Evolutionary conservation across 2,797 vertebrate genomes (phyloP), one percentile per base, ranked within the genome.

Genomic region (Lutjanus campechanus): DNA sequence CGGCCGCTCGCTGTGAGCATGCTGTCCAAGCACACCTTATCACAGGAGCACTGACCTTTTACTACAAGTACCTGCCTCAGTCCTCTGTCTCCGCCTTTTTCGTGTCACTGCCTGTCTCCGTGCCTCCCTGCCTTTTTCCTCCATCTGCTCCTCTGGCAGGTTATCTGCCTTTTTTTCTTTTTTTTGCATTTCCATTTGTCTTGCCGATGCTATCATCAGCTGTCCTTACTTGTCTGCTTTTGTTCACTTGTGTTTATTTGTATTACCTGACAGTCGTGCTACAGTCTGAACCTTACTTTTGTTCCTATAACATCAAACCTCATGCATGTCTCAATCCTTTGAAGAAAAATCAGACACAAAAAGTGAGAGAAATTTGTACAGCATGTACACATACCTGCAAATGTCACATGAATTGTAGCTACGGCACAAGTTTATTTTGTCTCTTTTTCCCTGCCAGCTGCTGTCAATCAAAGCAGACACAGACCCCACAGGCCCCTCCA

Each of bases 1-100:
- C 19, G 80, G 65, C 71, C n/a, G 40, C 87, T 82, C n/a, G 64
- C 85, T 84, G 88, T 44, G 79, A 83, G 83, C 86, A 77, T 61
- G 87, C 89, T 85, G 87, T 85, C 88, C 75, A 56, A 77, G 81
- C 81, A 50, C n/a, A 25, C 80, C 82, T 82, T 55, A 88, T 87
- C 90, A 88, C 83, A 83, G 81, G 84, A 82, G 89, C 86, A 4
- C 0, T 93, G 91, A 93, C 92, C 91, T 92, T 91, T 91, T 53
- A 78, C 81, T 74, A 73, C 73, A 49, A 77, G 43, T 16, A 81
- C 79, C 85, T 72, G 81, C 59, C 69, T 74, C 60, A 1, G 56
- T 49, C n/a, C 25, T 79, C 81, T 54, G 67, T 76, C 69, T 62
- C 83, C 25, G 25, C 78, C 89, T 77, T 66, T 81, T 58, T 63